phyloP scores from a whole-genome alignment of 2,113 vertebrate species.

The Aspidoscelis tigris region DNA sequence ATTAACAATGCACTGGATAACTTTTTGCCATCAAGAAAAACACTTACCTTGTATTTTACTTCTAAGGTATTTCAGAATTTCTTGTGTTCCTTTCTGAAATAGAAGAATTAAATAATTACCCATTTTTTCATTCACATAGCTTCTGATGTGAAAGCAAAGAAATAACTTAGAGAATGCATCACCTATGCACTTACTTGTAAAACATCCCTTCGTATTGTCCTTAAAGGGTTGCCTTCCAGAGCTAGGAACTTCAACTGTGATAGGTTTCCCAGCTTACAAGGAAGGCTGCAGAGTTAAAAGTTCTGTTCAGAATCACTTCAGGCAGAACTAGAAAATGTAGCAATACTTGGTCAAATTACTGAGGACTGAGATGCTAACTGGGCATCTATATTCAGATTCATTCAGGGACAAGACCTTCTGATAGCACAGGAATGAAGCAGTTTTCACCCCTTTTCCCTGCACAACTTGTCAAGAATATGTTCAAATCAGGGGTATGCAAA shows the following conservation, averaged over 20 bases:
- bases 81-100: constrained; percentile 92
- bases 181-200: constrained; percentile 81
- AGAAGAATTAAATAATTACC: background rate
- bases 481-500: background rate
- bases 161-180: accelerated
- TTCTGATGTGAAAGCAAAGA: background rate
- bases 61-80: constrained; percentile 90
- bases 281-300: constrained; percentile 80
- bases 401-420: background rate
- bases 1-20: background rate
- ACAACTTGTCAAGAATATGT: background rate
- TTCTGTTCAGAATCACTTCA: constrained; percentile 37
- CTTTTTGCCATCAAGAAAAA: background rate
- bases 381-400: background rate
- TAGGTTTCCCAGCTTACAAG: constrained; percentile 86
- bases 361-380: background rate
- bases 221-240: constrained; percentile 92
- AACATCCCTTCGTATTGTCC: constrained; percentile 90
- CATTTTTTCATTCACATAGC: too few species aligned
- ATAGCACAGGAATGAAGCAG: background rate
- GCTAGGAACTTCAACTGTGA: constrained; percentile 87
- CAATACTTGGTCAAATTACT: background rate
- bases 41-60: constrained; percentile 90
- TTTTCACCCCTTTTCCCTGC: background rate
- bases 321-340: background rate